Evolutionary conservation across 2,888 invertebrate species (phyloP).

Genomic region (Meganola albula): DNA sequence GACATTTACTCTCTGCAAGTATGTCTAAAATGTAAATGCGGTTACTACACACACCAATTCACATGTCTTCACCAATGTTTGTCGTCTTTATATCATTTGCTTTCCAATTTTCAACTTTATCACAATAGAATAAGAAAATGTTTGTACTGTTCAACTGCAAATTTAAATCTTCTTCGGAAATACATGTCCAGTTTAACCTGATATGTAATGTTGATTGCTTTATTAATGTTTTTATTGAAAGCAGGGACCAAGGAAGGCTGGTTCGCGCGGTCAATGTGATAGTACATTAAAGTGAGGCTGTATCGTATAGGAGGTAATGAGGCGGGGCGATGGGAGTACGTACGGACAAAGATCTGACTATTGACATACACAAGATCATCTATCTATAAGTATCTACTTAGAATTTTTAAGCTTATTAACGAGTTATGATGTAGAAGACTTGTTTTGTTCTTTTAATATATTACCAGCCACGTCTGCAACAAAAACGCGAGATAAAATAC

Average conservation of each 20-base stretch:
- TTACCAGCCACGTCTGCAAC: conserved; percentile 24
- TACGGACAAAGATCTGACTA: conserved; percentile 61
- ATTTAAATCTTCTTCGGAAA: conserved; percentile 35
- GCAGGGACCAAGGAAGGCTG: conserved; percentile 51
- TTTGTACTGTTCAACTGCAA: conserved; percentile 25
- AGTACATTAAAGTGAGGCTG: conserved; percentile 54
- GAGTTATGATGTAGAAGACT: conserved; percentile 40
- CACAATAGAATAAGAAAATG: conserved; percentile 30
- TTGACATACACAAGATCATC: conserved; percentile 50
- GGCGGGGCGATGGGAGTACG: conserved; percentile 71
- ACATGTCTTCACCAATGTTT: conserved; percentile 33
- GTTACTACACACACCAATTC: conserved; percentile 66
- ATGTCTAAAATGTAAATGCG: conserved; percentile 73
- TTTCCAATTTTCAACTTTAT: conserved; percentile 38
- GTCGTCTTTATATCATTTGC: conserved; percentile 15
- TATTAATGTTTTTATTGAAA: conserved; percentile 68
- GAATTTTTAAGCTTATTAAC: conserved; percentile 53
- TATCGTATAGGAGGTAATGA: conserved; percentile 67
- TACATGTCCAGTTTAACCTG: conserved; percentile 55
- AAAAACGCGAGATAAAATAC: conserved; percentile 30
- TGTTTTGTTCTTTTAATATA: conserved; percentile 37
- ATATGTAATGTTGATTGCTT: conserved; percentile 62
- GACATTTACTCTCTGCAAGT: conserved; percentile 72
- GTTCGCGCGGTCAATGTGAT: conserved; percentile 45
- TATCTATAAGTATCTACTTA: conserved; percentile 43